Percentiles rank a stretch among this genome's conserved stretches.
Evolutionary conservation across 2,113 vertebrate genomes (phyloP).

Genomic region (Myodes glareolus): DNA sequence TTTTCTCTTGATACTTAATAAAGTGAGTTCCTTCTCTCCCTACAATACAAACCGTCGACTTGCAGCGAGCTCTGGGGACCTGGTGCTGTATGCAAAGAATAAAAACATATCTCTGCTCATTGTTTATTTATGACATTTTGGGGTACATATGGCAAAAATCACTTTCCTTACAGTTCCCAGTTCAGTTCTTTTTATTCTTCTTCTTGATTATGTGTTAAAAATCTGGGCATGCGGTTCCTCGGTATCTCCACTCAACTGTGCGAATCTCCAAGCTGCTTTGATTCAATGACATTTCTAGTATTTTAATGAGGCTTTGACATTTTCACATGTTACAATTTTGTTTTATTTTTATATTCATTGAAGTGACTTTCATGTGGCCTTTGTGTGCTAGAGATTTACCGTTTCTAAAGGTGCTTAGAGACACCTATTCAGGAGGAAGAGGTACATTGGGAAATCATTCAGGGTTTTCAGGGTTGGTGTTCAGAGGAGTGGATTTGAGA

Average conservation of each 20-base stretch:
- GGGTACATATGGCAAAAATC: constrained; percentile 70
- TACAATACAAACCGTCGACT: constrained; percentile 57
- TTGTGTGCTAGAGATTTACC: constrained; percentile 70
- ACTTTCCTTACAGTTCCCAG: constrained; percentile 73
- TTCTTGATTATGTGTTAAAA: constrained; percentile 76
- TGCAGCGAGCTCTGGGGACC: constrained; percentile 74
- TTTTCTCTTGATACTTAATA: constrained; percentile 73
- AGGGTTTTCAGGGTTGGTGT: constrained; percentile 54
- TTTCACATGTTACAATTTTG: constrained; percentile 80
- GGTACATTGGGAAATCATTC: constrained; percentile 65
- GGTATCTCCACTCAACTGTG: constrained; percentile 62
- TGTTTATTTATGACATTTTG: constrained; percentile 81
- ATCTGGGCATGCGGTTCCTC: constrained; percentile 62
- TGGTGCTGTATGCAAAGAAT: constrained; percentile 67
- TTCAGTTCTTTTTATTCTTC: constrained; percentile 40
- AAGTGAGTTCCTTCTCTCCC: constrained; percentile 71
- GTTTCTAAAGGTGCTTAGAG: constrained; percentile 75
- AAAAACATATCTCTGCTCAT: constrained; percentile 75
- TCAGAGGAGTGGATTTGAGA: constrained; percentile 33
- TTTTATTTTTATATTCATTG: constrained; percentile 80
- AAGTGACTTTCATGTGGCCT: constrained; percentile 77
- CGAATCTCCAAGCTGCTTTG: constrained; percentile 72
- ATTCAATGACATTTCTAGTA: constrained; percentile 82
- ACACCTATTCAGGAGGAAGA: constrained; percentile 64
- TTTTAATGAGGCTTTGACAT: constrained; percentile 83